A percentile compares a stretch with the other conserved stretches of the same genome.
phyloP scores from a whole-genome alignment of 2,888 invertebrate species.

The Pegoplata infirma region DNA sequence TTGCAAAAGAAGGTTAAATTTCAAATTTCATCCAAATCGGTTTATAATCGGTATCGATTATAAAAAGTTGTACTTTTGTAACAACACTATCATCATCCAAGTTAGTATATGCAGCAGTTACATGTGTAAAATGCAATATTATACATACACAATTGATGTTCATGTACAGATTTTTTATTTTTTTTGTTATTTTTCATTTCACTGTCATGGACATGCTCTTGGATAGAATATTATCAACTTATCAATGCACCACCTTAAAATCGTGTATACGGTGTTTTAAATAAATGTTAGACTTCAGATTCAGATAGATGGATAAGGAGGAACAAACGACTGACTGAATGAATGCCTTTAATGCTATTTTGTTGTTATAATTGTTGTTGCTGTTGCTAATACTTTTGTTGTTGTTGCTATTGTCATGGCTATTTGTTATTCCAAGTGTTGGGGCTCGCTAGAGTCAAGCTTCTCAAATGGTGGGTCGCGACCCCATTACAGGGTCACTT shows the following conservation, averaged over 20 bases:
- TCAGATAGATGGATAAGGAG: constrained; percentile 5
- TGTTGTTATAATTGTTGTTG: constrained; percentile 6
- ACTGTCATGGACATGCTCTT: constrained; percentile 57
- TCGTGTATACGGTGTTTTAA: constrained; percentile 1
- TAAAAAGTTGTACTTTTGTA: no score
- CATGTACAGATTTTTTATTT: background rate
- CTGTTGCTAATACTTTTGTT: constrained; percentile 3
- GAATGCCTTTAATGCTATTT: constrained; percentile 9
- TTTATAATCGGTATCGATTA: no score
- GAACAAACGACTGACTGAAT: no score
- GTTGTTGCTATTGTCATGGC: constrained; percentile 47
- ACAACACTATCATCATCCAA: no score
- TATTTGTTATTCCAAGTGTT: constrained; percentile 14
- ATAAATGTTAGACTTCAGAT: background rate
- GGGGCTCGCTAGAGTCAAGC: background rate
- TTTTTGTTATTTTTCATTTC: constrained; percentile 36
- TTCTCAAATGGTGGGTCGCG: no score
- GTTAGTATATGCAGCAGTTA: no score
- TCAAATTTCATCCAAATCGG: no score
- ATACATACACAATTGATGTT: background rate
- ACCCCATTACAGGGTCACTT: no score
- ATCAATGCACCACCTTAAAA: constrained; percentile 4
- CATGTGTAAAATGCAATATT: background rate
- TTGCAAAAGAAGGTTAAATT: no score
- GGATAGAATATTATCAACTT: constrained; percentile 18